Base-by-base conservation (phyloP, 2,888 invertebrate genomes). In the Elmis aenea region DNA sequence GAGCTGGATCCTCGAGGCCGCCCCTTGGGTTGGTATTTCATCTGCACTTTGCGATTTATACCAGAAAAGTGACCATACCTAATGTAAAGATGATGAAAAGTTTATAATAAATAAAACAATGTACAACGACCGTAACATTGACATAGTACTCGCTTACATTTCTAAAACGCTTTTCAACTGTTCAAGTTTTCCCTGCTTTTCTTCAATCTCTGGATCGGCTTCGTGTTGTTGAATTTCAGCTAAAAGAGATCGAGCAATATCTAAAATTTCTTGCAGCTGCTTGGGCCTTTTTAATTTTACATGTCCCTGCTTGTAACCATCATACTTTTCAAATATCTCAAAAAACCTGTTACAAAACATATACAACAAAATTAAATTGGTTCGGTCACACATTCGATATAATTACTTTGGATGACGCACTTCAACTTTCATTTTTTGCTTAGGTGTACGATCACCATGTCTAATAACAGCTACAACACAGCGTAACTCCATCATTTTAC, bases 401-500 rank as follows among this genome's bases (percentile, higher is more conserved):
- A 40, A 64, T 66, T 68, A 90, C 88, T 92, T 91, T 2, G 86
- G 88, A 76, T 96, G 94, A 31, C 94, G 77, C 8, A 96, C 96
- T 76, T 96, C 96, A 50, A 97, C 96, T 70, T 99, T 99, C 97
- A 99, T 99, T 72, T 99, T 99, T 72, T 99, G 99, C 66, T 99
- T 99, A 0, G 99, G 99, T 8, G 99, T 99, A 49, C 99, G 75
- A 68, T 99, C 99, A 0, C 99, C 99, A 61, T 99, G 99, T 39
- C 99, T 72, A 42, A 99, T 97, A 3, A 99, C 91, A 13, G 91
- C 99, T 22, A 96, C 93, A 2, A 99, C 97, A 66, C 97, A 97
- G 15, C 99, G 74, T 43, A 84, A 62, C 54, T 84, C 83, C 83
- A 84, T 83, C 92, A 97, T 94, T 73, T 96, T 96, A 9, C 97